Evolutionary conservation across 2,113 vertebrate species (phyloP).

Genomic region (Alethe diademata): DNA sequence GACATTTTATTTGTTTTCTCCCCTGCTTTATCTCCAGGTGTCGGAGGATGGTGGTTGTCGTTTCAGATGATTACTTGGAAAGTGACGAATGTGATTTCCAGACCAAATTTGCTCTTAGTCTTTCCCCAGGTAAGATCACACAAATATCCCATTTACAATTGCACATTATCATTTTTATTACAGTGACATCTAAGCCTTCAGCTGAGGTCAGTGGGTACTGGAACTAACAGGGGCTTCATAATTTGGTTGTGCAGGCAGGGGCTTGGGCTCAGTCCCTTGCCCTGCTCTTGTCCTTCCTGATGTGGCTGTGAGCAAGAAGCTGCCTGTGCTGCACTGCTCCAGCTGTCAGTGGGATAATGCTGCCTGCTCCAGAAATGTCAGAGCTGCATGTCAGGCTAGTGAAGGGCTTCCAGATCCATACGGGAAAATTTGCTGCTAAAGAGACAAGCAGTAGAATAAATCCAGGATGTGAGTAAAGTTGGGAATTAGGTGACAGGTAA

Average conservation of each 20-base stretch:
- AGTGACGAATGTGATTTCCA: conserved; percentile 97
- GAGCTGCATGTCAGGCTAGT: not conserved
- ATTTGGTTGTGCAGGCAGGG: not conserved
- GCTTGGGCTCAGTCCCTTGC: not conserved
- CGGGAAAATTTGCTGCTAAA: not conserved
- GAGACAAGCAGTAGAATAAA: not conserved
- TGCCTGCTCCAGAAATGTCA: not conserved
- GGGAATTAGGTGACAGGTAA: not conserved
- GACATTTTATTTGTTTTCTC: not conserved
- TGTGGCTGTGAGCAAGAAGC: rapidly evolving
- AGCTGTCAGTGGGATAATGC: not conserved
- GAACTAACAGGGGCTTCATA: not conserved
- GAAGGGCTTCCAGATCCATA: not conserved
- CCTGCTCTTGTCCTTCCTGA: not conserved
- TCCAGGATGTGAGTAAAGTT: not conserved
- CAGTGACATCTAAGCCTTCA: not conserved
- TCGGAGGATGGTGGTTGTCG: conserved; percentile 91
- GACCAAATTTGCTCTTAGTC: conserved; percentile 97
- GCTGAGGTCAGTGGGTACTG: not conserved
- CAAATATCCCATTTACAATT: not conserved
- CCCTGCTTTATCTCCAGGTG: conserved; percentile 74
- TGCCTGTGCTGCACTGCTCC: not conserved
- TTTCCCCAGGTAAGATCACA: conserved; percentile 85
- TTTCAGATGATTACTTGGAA: conserved; percentile 94
- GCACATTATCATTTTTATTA: not conserved